These are phyloP conservation scores for Drosophila ercepeae DNA, from an alignment of 1,140 invertebrate genomes.

Conservation along the genomic window DNA sequence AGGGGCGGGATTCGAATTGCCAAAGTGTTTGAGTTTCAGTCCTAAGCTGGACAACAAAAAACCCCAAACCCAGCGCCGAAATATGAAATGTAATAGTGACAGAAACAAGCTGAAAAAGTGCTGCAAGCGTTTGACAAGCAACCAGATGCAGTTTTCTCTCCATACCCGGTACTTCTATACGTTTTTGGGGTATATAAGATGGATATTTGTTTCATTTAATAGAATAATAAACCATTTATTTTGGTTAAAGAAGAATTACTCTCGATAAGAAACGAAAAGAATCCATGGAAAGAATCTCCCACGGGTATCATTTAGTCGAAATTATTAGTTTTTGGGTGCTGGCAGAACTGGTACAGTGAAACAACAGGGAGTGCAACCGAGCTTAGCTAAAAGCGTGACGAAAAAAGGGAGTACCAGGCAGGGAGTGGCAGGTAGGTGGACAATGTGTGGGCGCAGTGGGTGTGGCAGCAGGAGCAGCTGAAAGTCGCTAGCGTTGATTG, in stretches of 20 bases:
- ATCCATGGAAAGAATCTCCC: too few species aligned
- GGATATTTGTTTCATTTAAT: too few species aligned
- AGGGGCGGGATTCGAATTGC: background rate
- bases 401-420: too few species aligned
- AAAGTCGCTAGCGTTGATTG: slow-evolving; percentile 77
- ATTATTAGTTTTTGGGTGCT: background rate
- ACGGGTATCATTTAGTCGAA: background rate
- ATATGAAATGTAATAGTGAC: slow-evolving; percentile 79
- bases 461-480: slow-evolving; percentile 38
- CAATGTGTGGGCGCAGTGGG: background rate
- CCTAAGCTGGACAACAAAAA: slow-evolving; percentile 24
- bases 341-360: slow-evolving; percentile 27
- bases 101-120: slow-evolving; percentile 71
- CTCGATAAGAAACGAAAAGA: too few species aligned
- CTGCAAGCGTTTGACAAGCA: slow-evolving; percentile 66
- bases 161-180: background rate
- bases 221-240: background rate
- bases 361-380: slow-evolving; percentile 35
- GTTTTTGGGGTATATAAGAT: background rate
- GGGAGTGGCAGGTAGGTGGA: background rate
- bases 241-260: background rate
- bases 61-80: slow-evolving; percentile 30
- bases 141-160: slow-evolving; percentile 20
- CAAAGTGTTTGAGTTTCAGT: slow-evolving; percentile 24
- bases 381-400: slow-evolving; percentile 48